A percentile compares a stretch with the other conserved stretches of the same genome.
These are phyloP conservation scores for Chymomyza fuscimana DNA, from an alignment of 2,888 invertebrate genomes.

Conservation along the genomic window DNA sequence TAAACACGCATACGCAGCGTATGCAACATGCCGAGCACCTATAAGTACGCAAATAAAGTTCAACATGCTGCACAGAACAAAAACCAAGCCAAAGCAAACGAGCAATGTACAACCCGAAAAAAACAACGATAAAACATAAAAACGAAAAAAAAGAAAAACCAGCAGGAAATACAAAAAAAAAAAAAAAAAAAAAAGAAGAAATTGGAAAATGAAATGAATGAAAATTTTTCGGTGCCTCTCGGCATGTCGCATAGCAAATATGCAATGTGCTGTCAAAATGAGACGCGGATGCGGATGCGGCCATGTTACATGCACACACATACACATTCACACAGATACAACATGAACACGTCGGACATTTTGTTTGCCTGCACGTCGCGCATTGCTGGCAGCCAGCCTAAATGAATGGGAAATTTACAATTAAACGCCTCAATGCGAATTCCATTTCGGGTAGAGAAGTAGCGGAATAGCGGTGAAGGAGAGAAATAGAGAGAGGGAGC, in stretches of 20 bases:
- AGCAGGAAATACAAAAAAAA: slow-evolving; percentile 13
- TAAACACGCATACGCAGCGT: slow-evolving; percentile 60
- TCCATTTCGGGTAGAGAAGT: not conserved
- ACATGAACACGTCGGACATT: slow-evolving; percentile 2
- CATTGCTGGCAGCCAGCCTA: slow-evolving; percentile 17
- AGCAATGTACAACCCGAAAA: not conserved
- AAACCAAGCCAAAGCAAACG: slow-evolving; percentile 4
- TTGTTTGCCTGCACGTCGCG: slow-evolving; percentile 14
- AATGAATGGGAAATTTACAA: slow-evolving; percentile 66
- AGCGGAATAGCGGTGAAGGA: not conserved
- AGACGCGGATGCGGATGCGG: slow-evolving; percentile 18
- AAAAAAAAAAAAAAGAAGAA: not conserved
- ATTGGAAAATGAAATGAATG: slow-evolving; percentile 20
- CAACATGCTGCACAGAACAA: not conserved
- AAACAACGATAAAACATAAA: not conserved
- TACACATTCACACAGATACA: not conserved
- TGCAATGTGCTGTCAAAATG: slow-evolving; percentile 22
- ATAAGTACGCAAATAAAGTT: slow-evolving; percentile 29
- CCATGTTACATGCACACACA: slow-evolving; percentile 1
- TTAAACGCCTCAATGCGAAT: slow-evolving; percentile 49
- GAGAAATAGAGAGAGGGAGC: not conserved
- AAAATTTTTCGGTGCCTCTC: slow-evolving; percentile 6
- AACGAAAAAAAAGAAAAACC: slow-evolving; percentile 9
- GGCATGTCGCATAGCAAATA: slow-evolving; percentile 11
- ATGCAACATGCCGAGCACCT: slow-evolving; percentile 7